Base-by-base conservation (phyloP, 2,888 invertebrate species). In the Acleris holmiana region DNA sequence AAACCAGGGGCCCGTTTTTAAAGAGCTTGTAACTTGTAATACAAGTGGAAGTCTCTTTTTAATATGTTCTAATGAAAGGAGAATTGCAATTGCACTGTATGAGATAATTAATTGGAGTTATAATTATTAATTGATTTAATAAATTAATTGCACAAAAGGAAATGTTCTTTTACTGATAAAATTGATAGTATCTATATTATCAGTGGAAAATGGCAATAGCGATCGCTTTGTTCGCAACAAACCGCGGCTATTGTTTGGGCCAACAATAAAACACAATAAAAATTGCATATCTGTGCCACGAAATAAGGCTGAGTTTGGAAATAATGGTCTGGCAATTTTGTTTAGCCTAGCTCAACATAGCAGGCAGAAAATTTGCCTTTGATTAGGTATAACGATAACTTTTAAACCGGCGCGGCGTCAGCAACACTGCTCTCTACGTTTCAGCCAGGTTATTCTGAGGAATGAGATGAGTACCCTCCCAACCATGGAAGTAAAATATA, bases 181-280 rank as follows among this genome's bases (percentile, higher is more conserved):
- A 18, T 51, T 44, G 55, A 62, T 62, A 6, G 19, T 63, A 63
- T 57, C 46, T 57, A 5, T 46, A 55, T 51, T 63, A 63, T 58
- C 51, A 35, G 78, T 68, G 75, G 72, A 66, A 59, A 68, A 75
- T 77, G 77, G 69, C 77, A 85, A 85, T 86, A 85, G 75, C 69
- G 66, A 72, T 69, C 49, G 67, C 82, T 86, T 88, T 88, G 87
- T 88, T 85, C 68, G 58, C 50, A 80, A 75, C 80, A 79, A 82
- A 73, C 76, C 73, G 72, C 75, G 68, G 71, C 72, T 58, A 67
- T 64, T 89, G 79, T 82, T 74, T 67, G 48, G 61, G 65, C 58
- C 61, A 69, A 82, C 81, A 77, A 77, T 82, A 78, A 78, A 82
- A 80, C 75, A 78, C 80, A 83, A 79, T 80, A 79, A 82, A 82